Evolutionary conservation across 2,113 vertebrate genomes (phyloP).

Genomic region (Eidolon helvum): DNA sequence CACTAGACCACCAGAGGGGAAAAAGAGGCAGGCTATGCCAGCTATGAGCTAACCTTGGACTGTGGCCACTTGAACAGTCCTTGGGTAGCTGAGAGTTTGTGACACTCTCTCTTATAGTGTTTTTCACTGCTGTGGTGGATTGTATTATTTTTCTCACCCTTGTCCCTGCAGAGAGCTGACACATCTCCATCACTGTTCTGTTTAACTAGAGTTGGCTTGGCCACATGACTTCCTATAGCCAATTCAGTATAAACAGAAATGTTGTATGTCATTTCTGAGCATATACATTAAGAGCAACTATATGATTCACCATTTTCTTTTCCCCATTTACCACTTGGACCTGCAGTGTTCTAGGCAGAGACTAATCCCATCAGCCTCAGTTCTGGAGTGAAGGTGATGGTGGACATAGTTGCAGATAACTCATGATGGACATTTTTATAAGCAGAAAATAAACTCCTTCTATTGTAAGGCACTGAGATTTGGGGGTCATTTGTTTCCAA

Average conservation of each 20-base stretch:
- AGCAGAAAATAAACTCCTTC: slow-evolving; percentile 19
- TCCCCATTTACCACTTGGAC: not conserved
- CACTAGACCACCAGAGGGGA: not conserved
- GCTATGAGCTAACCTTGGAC: not conserved
- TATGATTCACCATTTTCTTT: not conserved
- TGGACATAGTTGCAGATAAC: not conserved
- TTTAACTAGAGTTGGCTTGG: not conserved
- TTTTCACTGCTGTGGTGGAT: not conserved
- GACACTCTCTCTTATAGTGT: not conserved
- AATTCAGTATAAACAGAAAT: slow-evolving; percentile 16
- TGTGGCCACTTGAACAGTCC: not conserved
- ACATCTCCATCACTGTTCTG: not conserved
- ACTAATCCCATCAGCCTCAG: not conserved
- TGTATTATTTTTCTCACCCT: not conserved
- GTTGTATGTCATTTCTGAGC: slow-evolving; percentile 14
- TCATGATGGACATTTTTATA: not conserved
- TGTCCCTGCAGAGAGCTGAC: not conserved
- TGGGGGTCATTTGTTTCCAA: not conserved
- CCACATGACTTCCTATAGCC: not conserved
- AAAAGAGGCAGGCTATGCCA: not conserved
- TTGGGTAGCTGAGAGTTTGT: not conserved
- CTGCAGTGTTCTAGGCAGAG: not conserved
- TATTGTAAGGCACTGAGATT: not conserved
- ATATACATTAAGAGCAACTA: not conserved
- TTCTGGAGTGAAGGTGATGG: not conserved